Conservation (phyloP, 92 coral and sea anemone genomes). For the Siderastrea siderea region DNA sequence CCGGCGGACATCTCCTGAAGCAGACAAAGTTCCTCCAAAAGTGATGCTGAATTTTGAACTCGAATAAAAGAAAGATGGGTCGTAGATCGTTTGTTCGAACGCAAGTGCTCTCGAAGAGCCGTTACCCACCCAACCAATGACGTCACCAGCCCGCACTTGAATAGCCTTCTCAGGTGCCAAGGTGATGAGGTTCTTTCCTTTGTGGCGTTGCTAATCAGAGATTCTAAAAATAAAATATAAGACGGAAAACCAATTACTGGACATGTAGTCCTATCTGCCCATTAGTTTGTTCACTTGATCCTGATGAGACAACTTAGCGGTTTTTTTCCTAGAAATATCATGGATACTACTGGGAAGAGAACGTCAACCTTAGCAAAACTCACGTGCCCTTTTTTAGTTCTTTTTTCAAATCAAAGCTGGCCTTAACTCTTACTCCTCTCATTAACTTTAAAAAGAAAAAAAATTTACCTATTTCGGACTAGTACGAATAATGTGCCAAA, state of each 20-base stretch:
- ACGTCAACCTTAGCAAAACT: too few species aligned
- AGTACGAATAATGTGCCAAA: too few species aligned
- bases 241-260: neutral
- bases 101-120: constrained; percentile 75
- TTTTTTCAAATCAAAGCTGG: too few species aligned
- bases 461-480: too few species aligned
- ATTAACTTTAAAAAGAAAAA: too few species aligned
- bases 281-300: too few species aligned
- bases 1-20: constrained; percentile 21
- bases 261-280: too few species aligned
- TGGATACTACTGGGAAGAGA: too few species aligned
- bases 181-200: constrained; percentile 57
- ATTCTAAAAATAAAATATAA: constrained; percentile 56
- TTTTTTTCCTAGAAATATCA: too few species aligned
- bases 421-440: too few species aligned
- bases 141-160: constrained; percentile 85
- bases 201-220: constrained; percentile 55
- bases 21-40: constrained; percentile 38
- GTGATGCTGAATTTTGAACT: constrained; percentile 35
- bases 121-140: constrained; percentile 87
- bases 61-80: constrained; percentile 74
- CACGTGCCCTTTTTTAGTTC: too few species aligned
- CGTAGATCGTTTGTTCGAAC: constrained; percentile 50
- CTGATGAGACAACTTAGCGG: too few species aligned
- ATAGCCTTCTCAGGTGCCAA: constrained; percentile 48